Base-by-base conservation (phyloP, 2,797 vertebrate genomes). In the Coreius guichenoti region DNA sequence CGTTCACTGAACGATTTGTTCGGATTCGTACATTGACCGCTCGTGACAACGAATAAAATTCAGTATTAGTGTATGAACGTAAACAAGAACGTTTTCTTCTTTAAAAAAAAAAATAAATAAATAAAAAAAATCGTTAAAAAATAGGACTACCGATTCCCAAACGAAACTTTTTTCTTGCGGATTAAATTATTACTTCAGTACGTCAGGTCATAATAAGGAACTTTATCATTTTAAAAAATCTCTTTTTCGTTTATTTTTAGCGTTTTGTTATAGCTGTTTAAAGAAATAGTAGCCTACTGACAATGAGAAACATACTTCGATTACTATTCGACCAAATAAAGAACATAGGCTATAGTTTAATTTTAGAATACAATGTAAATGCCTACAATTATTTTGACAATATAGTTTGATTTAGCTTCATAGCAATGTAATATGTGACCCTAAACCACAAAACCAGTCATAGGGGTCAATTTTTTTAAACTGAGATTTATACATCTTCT, bases 271-370 rank as follows among this genome's bases (percentile, higher is more conserved):
- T 33, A 67, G 6, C 78, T 68, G 51, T 47, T 36, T 69, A 69
- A 58, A 58, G 8, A 56, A 72, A n/a, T 9, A 17, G 19, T 54
- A 21, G 51, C 4, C 39, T 26, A 58, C 70, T 43, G 23, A 5
- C 11, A 61, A 23, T 51, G 14, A 81, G 13, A 29, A 39, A 63
- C 36, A 78, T 78, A 56, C 56, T 49, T 26, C 12, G 4, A 2
- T 33, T 72, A 77, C 49, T 11, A 65, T 8, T 36, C 8, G 33
- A 80, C 14, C 36, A 65, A 75, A 81, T 76, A 73, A 73, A 21
- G 31, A 81, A 72, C 76, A 80, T 8, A n/a, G n/a, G n/a, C n/a
- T n/a, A 68, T 56, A 17, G 16, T 19, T 4, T 65, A 56, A 63
- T 23, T 65, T 19, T 47, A 56, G 39, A 74, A 23, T 33, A 19